A percentile compares a stretch with the other conserved stretches of the same genome.
Evolutionary conservation across 1,140 invertebrate genomes (phyloP).

Genomic region (Plectrocnemia conspersa): DNA sequence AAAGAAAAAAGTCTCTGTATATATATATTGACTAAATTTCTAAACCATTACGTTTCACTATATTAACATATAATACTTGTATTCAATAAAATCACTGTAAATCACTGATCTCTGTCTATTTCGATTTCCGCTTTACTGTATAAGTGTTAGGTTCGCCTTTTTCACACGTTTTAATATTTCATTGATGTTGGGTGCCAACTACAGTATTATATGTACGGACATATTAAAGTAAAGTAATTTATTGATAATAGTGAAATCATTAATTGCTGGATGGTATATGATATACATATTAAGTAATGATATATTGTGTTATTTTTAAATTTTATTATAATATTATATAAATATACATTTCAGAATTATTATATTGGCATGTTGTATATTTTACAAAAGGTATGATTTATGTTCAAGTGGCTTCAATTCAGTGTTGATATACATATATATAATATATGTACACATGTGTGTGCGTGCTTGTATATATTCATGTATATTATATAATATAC

Average conservation of each 20-base stretch:
- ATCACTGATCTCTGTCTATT: not conserved
- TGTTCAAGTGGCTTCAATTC: conserved; percentile 18
- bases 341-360: conserved; percentile 9
- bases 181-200: conserved; percentile 34
- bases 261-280: conserved; percentile 23
- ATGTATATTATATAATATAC: not conserved
- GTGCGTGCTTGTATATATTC: conserved; percentile 2
- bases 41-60: too few relatives aligned
- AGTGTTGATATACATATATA: conserved; percentile 8
- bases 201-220: conserved; percentile 32
- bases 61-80: not conserved
- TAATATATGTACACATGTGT: conserved; percentile 3
- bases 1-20: not conserved
- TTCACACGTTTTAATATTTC: conserved; percentile 26
- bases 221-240: conserved; percentile 29
- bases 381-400: conserved; percentile 9
- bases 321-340: not conserved
- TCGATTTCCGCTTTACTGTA: not conserved
- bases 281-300: conserved; percentile 19
- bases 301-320: conserved; percentile 1
- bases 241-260: conserved; percentile 22
- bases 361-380: conserved; percentile 3
- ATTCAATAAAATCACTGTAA: not conserved
- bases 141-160: conserved; percentile 1
- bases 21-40: conserved; percentile 5